phyloP scores from a whole-genome alignment of 1,140 invertebrate genomes.

The Metaphire vulgaris region DNA sequence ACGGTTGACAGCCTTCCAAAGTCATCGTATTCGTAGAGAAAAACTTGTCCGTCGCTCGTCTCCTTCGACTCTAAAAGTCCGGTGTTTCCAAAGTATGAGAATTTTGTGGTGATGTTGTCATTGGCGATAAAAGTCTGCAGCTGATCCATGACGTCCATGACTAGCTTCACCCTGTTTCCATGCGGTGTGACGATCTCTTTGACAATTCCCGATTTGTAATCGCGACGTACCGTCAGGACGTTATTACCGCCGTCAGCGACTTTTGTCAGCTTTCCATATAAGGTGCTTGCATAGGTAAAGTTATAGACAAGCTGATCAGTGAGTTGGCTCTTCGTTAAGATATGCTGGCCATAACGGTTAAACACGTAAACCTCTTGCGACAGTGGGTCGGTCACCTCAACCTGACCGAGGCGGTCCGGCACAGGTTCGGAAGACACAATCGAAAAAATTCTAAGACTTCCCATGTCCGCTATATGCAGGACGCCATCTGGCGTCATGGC shows the following conservation, averaged over 20 bases:
- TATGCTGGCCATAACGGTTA: slow-evolving; percentile 89
- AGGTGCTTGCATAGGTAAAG: slow-evolving; percentile 92
- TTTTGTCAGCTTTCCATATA: slow-evolving; percentile 84
- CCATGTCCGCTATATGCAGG: slow-evolving; percentile 79
- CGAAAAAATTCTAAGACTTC: slow-evolving; percentile 75
- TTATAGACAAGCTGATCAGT: slow-evolving; percentile 84
- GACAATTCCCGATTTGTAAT: slow-evolving; percentile 58
- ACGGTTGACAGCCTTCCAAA: slow-evolving; percentile 74
- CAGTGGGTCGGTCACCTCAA: slow-evolving; percentile 81
- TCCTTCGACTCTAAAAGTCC: slow-evolving; percentile 65
- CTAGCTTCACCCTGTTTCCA: slow-evolving; percentile 80
- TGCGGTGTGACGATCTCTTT: slow-evolving; percentile 91
- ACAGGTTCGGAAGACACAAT: slow-evolving; percentile 80
- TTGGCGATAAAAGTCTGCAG: slow-evolving; percentile 79
- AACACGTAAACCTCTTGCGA: slow-evolving; percentile 91
- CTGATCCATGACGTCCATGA: slow-evolving; percentile 75
- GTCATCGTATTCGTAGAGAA: slow-evolving; percentile 80
- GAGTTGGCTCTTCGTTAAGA: slow-evolving; percentile 82
- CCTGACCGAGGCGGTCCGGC: slow-evolving; percentile 80
- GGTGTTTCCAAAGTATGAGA: slow-evolving; percentile 82
- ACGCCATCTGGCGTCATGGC: slow-evolving; percentile 80
- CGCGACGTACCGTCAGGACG: slow-evolving; percentile 72
- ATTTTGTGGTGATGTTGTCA: slow-evolving; percentile 83
- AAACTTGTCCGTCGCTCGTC: slow-evolving; percentile 74
- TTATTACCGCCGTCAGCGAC: slow-evolving; percentile 87